Evolutionary conservation across 1,140 invertebrate genomes (phyloP).

Genomic region (Atta colombica): DNA sequence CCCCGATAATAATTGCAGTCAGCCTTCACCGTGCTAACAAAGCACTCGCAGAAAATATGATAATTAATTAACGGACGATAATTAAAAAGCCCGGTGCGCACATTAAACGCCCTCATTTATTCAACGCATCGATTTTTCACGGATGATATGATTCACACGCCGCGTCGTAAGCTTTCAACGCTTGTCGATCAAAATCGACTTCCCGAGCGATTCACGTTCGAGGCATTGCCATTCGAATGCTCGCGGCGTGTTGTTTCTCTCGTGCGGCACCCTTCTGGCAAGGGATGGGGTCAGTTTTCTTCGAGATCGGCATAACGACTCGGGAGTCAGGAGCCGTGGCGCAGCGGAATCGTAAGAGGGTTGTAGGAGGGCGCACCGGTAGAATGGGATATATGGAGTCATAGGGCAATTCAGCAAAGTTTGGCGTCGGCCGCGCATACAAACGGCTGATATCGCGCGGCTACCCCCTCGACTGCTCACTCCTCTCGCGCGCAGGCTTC

Average conservation of each 20-base stretch:
- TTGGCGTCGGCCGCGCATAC: constrained; percentile 85
- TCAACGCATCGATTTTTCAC: constrained; percentile 56
- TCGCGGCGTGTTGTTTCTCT: constrained; percentile 62
- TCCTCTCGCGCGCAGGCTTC: constrained; percentile 51
- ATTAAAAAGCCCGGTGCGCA: constrained; percentile 58
- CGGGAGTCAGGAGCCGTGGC: constrained; percentile 44
- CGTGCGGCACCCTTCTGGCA: constrained; percentile 27
- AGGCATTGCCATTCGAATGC: constrained; percentile 51
- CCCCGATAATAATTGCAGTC: constrained; percentile 39
- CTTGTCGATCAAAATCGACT: constrained; percentile 62
- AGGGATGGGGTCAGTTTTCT: constrained; percentile 66
- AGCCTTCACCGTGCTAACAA: constrained; percentile 40
- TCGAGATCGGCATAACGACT: constrained; percentile 76
- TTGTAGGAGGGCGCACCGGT: constrained; percentile 61
- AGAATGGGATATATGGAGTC: constrained; percentile 82
- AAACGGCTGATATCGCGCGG: constrained; percentile 84
- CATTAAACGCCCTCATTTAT: constrained; percentile 61
- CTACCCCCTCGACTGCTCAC: constrained; percentile 66
- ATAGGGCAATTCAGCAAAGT: constrained; percentile 86
- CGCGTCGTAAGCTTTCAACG: constrained; percentile 18
- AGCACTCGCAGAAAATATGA: constrained; percentile 58
- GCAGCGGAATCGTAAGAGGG: constrained; percentile 70
- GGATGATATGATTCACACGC: constrained; percentile 57
- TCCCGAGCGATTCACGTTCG: constrained; percentile 27
- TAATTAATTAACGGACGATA: constrained; percentile 60